Evolutionary conservation across 1,140 invertebrate genomes (phyloP).

Genomic region (Brachionus plicatilis): DNA sequence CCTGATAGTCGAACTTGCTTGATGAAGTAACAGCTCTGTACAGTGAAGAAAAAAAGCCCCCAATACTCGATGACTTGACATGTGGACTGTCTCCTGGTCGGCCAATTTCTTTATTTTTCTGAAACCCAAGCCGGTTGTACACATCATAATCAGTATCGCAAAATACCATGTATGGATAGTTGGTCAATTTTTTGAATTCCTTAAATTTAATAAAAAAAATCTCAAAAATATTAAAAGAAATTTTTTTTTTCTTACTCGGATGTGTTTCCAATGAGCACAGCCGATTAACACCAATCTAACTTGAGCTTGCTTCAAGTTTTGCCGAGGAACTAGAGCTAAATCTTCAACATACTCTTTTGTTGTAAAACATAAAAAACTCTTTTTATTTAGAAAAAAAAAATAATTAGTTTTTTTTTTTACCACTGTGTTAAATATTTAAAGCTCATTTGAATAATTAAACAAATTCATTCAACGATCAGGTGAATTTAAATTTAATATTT

Average conservation of each 20-base stretch:
- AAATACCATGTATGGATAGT: slow-evolving; percentile 30
- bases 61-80: background rate
- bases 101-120: background rate
- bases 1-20: slow-evolving; percentile 28
- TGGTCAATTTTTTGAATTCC: slow-evolving; percentile 1
- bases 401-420: background rate
- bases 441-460: background rate
- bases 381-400: background rate
- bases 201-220: background rate
- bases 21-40: slow-evolving; percentile 1
- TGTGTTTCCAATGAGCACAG: slow-evolving; percentile 38
- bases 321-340: background rate
- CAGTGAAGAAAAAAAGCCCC: background rate
- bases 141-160: slow-evolving; percentile 32
- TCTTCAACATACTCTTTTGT: slow-evolving; percentile 35
- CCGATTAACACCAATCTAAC: slow-evolving; percentile 28
- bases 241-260: background rate
- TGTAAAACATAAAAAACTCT: slow-evolving; percentile 38
- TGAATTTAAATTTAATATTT: background rate
- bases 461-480: background rate
- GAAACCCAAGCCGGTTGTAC: slow-evolving; percentile 16
- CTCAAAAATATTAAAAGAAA: background rate
- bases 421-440: background rate
- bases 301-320: slow-evolving; percentile 22
- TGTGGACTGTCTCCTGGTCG: background rate